Conservation (phyloP, 2,797 vertebrate genomes). For the Alcedo quadribrachys region DNA sequence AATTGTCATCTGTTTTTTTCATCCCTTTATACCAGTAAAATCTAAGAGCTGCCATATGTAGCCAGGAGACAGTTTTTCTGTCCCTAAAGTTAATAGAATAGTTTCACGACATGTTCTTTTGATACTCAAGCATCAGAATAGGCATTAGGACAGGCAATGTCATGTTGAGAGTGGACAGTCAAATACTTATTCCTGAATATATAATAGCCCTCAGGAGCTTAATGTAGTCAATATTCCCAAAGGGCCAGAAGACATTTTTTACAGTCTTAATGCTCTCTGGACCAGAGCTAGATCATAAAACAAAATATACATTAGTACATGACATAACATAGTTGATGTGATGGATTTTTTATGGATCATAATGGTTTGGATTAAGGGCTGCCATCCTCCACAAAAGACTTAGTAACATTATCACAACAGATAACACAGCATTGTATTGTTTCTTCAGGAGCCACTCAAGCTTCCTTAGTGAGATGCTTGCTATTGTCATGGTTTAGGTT, state of each 20-base stretch:
- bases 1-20: background rate
- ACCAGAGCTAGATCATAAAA: background rate
- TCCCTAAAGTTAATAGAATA: background rate
- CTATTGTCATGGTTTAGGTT: background rate
- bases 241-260: background rate
- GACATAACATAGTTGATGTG: background rate
- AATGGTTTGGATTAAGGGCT: background rate
- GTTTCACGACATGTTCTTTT: background rate
- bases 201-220: background rate
- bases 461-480: background rate
- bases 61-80: background rate
- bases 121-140: background rate
- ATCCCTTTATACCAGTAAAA: too few relatives aligned
- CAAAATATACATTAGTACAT: background rate
- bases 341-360: background rate
- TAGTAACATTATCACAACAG: background rate
- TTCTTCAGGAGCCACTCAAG: background rate
- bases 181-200: background rate
- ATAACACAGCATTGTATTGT: background rate
- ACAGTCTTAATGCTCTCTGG: background rate
- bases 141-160: background rate
- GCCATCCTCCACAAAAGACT: background rate
- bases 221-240: background rate
- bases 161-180: fast-evolving
- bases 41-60: background rate